These are phyloP conservation scores for Chrysomallon squamiferum DNA, from an alignment of 1,140 invertebrate genomes.

Conservation along the genomic window DNA sequence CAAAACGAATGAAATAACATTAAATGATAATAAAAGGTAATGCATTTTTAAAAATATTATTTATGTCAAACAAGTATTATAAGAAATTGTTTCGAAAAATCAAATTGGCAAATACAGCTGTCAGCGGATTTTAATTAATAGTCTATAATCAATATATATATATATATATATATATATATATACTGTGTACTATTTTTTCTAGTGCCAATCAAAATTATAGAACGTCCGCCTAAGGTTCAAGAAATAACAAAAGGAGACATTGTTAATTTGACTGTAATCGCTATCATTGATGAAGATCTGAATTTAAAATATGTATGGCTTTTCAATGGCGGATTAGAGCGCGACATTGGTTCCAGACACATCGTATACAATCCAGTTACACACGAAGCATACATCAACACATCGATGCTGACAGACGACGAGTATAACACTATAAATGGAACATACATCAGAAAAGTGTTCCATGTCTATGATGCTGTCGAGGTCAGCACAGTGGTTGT, in stretches of 20 bases:
- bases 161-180: background rate
- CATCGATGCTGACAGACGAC: background rate
- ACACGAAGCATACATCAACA: background rate
- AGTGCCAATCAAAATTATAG: background rate
- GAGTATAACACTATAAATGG: slow-evolving; percentile 2
- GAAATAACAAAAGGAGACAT: background rate
- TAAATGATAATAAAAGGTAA: too few relatives aligned
- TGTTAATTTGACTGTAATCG: background rate
- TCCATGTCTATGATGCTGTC: background rate
- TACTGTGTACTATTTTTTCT: background rate
- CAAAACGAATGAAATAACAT: too few relatives aligned
- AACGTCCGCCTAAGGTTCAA: background rate
- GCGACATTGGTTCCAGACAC: background rate
- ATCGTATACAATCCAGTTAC: background rate
- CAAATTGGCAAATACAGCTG: too few relatives aligned
- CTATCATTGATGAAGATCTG: background rate
- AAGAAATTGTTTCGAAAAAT: too few relatives aligned
- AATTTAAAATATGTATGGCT: background rate
- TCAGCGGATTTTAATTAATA: too few relatives aligned
- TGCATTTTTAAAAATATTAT: too few relatives aligned
- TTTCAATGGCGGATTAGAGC: background rate
- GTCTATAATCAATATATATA: too few relatives aligned
- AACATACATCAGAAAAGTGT: background rate
- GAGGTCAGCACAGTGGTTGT: background rate
- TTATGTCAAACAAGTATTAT: too few relatives aligned